These are phyloP conservation scores for Apodemia hepburni DNA, from an alignment of 2,888 invertebrate species.

Conservation along the genomic window DNA sequence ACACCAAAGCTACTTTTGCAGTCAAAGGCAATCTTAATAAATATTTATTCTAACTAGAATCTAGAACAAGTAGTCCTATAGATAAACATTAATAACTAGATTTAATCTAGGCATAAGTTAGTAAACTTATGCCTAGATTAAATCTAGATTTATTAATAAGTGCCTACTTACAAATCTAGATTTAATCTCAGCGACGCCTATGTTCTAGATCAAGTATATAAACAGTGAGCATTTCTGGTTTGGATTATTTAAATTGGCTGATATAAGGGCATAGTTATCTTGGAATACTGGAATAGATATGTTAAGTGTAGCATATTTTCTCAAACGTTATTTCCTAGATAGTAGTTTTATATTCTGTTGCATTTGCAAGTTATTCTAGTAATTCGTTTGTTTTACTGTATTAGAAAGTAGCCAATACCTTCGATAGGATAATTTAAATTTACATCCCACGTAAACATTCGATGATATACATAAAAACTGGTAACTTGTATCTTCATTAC, in stretches of 20 bases:
- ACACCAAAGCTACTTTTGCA: too few relatives aligned
- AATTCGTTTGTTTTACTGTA: background rate
- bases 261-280: background rate
- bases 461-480: background rate
- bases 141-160: background rate
- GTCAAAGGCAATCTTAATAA: background rate
- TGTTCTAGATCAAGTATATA: background rate
- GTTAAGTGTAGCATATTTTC: constrained; percentile 6
- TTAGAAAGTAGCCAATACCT: background rate
- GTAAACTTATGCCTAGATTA: background rate
- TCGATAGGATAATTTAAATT: too few relatives aligned
- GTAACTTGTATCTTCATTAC: background rate
- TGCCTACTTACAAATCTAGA: background rate
- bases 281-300: constrained; percentile 9
- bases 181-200: background rate
- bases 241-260: background rate
- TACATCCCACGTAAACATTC: background rate
- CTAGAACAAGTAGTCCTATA: background rate
- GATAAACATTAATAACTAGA: background rate
- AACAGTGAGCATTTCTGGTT: background rate
- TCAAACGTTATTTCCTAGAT: background rate
- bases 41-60: background rate
- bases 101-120: too few relatives aligned
- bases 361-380: background rate
- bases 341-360: background rate